A percentile compares a stretch with the other conserved stretches of the same genome.
These are phyloP conservation scores for Anoplolepis gracilipes DNA, from an alignment of 1,140 invertebrate species.

Conservation along the genomic window DNA sequence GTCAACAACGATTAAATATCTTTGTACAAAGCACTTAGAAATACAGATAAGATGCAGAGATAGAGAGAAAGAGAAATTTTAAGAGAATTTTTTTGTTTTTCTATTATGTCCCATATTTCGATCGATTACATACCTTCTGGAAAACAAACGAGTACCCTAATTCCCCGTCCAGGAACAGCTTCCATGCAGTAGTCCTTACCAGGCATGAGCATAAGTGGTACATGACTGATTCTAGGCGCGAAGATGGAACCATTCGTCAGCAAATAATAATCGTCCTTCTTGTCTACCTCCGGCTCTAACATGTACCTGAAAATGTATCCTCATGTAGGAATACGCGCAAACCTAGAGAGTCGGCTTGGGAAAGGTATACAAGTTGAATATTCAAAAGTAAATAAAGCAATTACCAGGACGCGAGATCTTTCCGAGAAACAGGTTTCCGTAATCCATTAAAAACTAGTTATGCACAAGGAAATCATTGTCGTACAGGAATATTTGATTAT, in stretches of 20 bases:
- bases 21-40: not conserved
- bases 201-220: conserved; percentile 84
- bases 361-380: not conserved
- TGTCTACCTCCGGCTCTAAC: conserved; percentile 85
- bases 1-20: not conserved
- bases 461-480: conserved; percentile 19
- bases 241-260: conserved; percentile 87
- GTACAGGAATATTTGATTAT: conserved; percentile 6
- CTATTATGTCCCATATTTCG: not conserved
- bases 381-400: not conserved
- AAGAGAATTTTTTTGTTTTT: not conserved
- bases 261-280: conserved; percentile 87
- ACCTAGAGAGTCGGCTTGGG: not conserved
- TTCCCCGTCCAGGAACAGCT: conserved; percentile 75
- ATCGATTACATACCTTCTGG: conserved; percentile 76
- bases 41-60: not conserved
- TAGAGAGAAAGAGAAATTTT: not conserved
- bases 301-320: conserved; percentile 84
- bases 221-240: conserved; percentile 80
- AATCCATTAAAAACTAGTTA: conserved; percentile 45
- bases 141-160: conserved; percentile 84
- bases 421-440: conserved; percentile 42
- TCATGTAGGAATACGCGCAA: conserved; percentile 9
- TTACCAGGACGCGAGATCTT: conserved; percentile 24
- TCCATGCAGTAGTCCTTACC: conserved; percentile 87